These are phyloP conservation scores for Oxystoma pomonae DNA, from an alignment of 2,888 invertebrate species.

Conservation along the genomic window DNA sequence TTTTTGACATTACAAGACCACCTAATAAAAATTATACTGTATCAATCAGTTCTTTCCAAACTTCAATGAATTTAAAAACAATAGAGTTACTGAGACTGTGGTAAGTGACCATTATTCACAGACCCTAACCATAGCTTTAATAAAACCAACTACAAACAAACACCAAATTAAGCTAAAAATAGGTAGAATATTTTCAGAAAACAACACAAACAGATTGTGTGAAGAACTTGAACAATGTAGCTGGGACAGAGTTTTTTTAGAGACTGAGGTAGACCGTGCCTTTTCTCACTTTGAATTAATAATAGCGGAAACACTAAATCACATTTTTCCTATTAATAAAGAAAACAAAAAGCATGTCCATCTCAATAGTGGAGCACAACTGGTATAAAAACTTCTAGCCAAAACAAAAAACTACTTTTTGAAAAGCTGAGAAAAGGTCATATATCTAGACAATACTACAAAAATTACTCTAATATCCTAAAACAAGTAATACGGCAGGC, in stretches of 20 bases:
- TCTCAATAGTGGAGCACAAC: background rate
- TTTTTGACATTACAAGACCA: too few species aligned
- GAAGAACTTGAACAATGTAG: background rate
- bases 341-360: background rate
- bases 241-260: background rate
- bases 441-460: background rate
- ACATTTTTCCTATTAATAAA: too few species aligned
- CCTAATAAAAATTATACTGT: too few species aligned
- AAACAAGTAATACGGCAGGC: background rate
- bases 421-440: background rate
- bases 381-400: background rate
- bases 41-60: too few species aligned
- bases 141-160: too few species aligned
- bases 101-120: too few species aligned
- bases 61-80: too few species aligned
- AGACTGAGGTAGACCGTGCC: background rate
- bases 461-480: background rate
- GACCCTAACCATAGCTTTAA: too few species aligned
- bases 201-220: background rate
- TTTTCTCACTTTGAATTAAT: background rate
- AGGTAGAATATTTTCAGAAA: background rate
- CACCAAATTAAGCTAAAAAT: too few species aligned
- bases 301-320: background rate
- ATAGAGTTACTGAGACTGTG: too few species aligned
- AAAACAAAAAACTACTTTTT: too few species aligned